Evolutionary conservation across 53 echinoderm and acorn worm genomes (phyloP).

Genomic region (Patiria pectinifera): DNA sequence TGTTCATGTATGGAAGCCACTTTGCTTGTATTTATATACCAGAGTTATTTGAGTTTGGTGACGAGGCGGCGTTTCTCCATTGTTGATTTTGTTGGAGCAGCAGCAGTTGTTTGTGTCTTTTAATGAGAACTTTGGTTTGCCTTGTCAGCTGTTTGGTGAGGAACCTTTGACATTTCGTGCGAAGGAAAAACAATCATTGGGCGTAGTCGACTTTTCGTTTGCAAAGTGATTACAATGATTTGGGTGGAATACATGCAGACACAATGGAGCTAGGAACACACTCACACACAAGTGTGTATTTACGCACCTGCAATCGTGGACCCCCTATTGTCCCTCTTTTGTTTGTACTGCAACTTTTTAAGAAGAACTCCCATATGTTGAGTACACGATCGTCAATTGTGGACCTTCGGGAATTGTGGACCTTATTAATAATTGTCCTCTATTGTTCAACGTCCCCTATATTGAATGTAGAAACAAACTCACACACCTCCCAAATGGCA

Average conservation of each 20-base stretch:
- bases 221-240: neutral
- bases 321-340: no score
- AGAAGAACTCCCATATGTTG: no score
- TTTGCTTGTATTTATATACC: neutral
- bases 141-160: neutral
- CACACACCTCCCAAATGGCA: no score
- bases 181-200: constrained; percentile 20
- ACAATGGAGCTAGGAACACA: neutral
- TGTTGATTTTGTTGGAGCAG: neutral
- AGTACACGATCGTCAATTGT: no score
- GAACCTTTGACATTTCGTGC: constrained; percentile 45
- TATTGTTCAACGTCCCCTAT: no score
- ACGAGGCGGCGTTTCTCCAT: neutral
- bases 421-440: no score
- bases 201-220: neutral
- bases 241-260: neutral
- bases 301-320: no score
- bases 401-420: no score
- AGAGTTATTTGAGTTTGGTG: neutral
- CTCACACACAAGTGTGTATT: no score
- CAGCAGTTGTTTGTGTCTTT: neutral
- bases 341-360: no score
- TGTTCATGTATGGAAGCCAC: neutral
- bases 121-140: constrained; percentile 6
- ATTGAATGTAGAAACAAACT: no score